A percentile compares a stretch with the other conserved stretches of the same genome.
phyloP scores from a whole-genome alignment of 64 coral and sea anemone genomes.

The Acropora tenuis region DNA sequence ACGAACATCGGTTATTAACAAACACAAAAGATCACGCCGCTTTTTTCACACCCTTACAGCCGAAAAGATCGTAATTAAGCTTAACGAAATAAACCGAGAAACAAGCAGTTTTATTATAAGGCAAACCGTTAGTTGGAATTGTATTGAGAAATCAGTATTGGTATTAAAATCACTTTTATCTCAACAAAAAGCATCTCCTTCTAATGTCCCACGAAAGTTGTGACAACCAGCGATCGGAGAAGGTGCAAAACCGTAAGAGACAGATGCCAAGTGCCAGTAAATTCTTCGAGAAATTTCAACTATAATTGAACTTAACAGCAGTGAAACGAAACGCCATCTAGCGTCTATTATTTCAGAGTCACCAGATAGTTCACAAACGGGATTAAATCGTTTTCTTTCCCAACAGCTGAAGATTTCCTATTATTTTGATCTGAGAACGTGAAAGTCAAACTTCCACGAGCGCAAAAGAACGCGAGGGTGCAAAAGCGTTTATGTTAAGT shows the following conservation, averaged over 20 bases:
- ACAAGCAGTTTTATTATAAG: background rate
- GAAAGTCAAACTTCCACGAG: background rate
- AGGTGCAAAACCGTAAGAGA: too few relatives aligned
- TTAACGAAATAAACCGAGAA: background rate
- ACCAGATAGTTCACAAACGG: too few relatives aligned
- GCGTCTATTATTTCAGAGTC: too few relatives aligned
- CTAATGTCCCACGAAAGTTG: too few relatives aligned
- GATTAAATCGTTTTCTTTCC: background rate
- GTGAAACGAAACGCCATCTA: background rate
- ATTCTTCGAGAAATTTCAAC: background rate
- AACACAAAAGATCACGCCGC: conserved; percentile 17
- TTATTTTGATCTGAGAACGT: background rate
- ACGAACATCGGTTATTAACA: background rate
- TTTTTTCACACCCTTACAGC: conserved; percentile 23
- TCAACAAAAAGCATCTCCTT: too few relatives aligned
- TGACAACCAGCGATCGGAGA: too few relatives aligned
- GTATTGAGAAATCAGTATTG: too few relatives aligned
- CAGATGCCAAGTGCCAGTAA: background rate
- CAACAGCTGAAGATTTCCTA: background rate
- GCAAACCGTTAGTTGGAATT: background rate
- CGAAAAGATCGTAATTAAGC: conserved; percentile 40
- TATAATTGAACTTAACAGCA: background rate
- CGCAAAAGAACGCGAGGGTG: background rate
- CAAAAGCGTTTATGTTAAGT: background rate
- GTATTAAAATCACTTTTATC: too few relatives aligned